Evolutionary conservation across 2,113 vertebrate genomes (phyloP), one percentile per base, ranked within the genome.

Genomic region (Corythaixoides concolor): DNA sequence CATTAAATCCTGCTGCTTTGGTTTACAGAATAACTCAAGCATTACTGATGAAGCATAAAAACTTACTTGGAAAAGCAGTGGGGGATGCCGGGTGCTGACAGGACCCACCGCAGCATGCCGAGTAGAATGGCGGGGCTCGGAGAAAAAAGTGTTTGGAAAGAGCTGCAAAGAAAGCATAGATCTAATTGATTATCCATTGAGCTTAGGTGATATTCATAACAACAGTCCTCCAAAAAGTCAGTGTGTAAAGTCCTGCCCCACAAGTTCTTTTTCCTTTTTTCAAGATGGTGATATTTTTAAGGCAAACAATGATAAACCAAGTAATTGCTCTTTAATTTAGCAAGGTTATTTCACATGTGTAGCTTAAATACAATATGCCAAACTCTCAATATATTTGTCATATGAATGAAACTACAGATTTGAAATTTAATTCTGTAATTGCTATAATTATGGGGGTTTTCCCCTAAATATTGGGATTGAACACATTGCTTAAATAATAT

Each of bases 21-120:
- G 98, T 98, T 98, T 98, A 99, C 98, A 99, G 98, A 98, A 97
- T 97, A 98, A 98, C 98, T 98, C 98, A 99, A 98, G 98, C 99
- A 98, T 99, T 97, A 99, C 98, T 99, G 99, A 99, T 99, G 98
- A 98, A 98, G 98, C 98, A 99, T 98, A 98, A 99, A 99, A 99
- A 99, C 99, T 99, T 99, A 98, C 99, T 99, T 99, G 98, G 98
- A 98, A 98, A 99, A 98, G 98, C 98, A 98, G 97, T 98, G 98
- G 98, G 98, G 98, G 98, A 98, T 64, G 96, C 95, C 73, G 98
- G 97, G 97, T 97, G 97, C 95, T 98, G 98, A 97, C 98, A 99
- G 98, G 99, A 99, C 98, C 98, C 99, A 98, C 99, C 98, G 2
- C 96, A 99, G 98, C 98, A 99, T 7, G 98, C 93, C 9, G 98